phyloP scores from a whole-genome alignment of 2,888 invertebrate species.

The Rhodophaea formosa region DNA sequence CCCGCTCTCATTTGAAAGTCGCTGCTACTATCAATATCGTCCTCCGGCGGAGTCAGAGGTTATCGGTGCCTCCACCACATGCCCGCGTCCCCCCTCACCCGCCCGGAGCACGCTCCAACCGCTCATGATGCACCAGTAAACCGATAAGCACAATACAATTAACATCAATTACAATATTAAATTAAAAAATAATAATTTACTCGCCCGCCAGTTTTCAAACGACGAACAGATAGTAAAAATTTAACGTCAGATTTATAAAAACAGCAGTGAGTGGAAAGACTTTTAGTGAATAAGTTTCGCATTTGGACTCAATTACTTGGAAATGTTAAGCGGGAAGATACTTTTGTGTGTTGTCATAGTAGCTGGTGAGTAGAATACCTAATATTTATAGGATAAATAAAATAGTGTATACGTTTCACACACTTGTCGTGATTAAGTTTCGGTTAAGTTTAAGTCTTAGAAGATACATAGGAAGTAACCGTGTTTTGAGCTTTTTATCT shows the following conservation, averaged over 20 bases:
- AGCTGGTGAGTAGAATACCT: constrained; percentile 58
- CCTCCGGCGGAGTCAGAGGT: constrained; percentile 68
- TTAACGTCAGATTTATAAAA: constrained; percentile 11
- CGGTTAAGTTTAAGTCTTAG: background rate
- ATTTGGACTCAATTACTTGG: constrained; percentile 61
- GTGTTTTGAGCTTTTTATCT: too few species aligned
- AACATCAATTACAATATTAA: constrained; percentile 45
- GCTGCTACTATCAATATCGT: constrained; percentile 57
- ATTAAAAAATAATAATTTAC: constrained; percentile 27
- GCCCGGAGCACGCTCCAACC: constrained; percentile 42
- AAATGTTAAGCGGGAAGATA: constrained; percentile 71
- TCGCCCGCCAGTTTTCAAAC: constrained; percentile 15
- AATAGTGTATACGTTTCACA: background rate
- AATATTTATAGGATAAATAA: background rate
- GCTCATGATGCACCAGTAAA: constrained; percentile 63
- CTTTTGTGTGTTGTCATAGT: constrained; percentile 63
- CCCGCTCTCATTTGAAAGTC: constrained; percentile 70
- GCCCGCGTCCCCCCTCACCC: constrained; percentile 47
- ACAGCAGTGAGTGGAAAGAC: constrained; percentile 22
- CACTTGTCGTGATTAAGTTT: background rate
- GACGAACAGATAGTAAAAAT: constrained; percentile 8
- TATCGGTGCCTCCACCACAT: constrained; percentile 57
- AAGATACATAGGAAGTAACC: too few species aligned
- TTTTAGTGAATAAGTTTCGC: constrained; percentile 32
- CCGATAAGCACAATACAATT: constrained; percentile 57